Percentiles rank a stretch among this genome's conserved stretches.
Conservation (phyloP, 2,888 invertebrate genomes). For the Tuberolachnus salignus region DNA sequence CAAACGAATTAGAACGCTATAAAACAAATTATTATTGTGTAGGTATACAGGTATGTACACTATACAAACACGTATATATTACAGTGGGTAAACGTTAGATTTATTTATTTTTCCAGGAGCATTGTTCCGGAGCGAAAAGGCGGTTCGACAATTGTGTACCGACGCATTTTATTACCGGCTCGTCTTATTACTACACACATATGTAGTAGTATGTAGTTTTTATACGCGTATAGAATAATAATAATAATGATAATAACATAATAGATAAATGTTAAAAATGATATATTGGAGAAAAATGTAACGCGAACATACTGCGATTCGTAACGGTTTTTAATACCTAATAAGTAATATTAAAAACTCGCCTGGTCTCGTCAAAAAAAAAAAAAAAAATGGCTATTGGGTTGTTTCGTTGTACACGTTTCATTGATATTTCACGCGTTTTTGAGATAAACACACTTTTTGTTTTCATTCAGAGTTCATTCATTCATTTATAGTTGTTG, state of each 20-base stretch:
- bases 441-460: no score
- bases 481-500: no score
- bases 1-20: background rate
- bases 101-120: background rate
- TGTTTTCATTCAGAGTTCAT: no score
- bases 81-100: background rate
- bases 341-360: no score
- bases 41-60: no score
- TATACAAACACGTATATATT: background rate
- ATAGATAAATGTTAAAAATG: no score
- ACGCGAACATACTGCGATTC: background rate
- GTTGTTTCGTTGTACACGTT: no score
- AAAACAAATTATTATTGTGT: background rate
- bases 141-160: background rate
- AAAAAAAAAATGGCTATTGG: no score
- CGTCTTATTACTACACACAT: background rate
- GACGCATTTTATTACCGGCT: background rate
- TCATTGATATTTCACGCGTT: no score
- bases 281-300: background rate
- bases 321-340: no score
- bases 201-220: no score
- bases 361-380: no score
- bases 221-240: background rate
- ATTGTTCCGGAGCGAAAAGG: background rate
- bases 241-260: background rate